phyloP scores from a whole-genome alignment of 2,888 invertebrate species.

The Oxycera nigricornis region DNA sequence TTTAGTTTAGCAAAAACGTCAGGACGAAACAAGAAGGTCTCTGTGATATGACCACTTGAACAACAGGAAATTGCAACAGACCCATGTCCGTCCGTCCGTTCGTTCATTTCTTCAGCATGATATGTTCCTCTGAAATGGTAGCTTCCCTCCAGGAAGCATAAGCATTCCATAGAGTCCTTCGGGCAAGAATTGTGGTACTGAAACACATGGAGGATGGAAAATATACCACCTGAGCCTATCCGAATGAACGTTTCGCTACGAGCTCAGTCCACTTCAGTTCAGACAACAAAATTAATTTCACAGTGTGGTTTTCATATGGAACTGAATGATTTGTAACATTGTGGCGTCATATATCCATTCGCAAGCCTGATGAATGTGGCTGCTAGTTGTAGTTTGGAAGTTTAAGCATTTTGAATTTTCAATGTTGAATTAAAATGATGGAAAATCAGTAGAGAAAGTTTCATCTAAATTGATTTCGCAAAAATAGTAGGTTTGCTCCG shows the following conservation, averaged over 20 bases:
- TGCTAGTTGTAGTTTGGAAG: neutral
- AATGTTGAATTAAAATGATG: too few species aligned
- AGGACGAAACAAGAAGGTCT: neutral
- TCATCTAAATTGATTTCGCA: too few species aligned
- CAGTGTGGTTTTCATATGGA: neutral
- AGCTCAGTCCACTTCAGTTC: neutral
- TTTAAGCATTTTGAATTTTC: too few species aligned
- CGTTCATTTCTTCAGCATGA: neutral
- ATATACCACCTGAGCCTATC: neutral
- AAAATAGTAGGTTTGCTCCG: too few species aligned
- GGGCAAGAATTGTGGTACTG: neutral
- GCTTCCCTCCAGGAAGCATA: neutral
- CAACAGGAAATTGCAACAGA: neutral
- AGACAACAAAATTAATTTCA: slow-evolving; percentile 1
- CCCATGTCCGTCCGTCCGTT: neutral
- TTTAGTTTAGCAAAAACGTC: too few species aligned
- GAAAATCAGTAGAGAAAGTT: too few species aligned
- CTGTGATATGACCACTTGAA: neutral
- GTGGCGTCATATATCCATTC: neutral
- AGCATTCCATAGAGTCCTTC: too few species aligned
- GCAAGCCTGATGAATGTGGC: neutral
- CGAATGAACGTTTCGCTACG: neutral
- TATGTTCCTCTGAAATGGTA: neutral
- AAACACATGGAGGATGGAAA: neutral
- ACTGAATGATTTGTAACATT: slow-evolving; percentile 3